Base-by-base conservation (phyloP, 2,113 vertebrate species). In the Mirza zaza region DNA sequence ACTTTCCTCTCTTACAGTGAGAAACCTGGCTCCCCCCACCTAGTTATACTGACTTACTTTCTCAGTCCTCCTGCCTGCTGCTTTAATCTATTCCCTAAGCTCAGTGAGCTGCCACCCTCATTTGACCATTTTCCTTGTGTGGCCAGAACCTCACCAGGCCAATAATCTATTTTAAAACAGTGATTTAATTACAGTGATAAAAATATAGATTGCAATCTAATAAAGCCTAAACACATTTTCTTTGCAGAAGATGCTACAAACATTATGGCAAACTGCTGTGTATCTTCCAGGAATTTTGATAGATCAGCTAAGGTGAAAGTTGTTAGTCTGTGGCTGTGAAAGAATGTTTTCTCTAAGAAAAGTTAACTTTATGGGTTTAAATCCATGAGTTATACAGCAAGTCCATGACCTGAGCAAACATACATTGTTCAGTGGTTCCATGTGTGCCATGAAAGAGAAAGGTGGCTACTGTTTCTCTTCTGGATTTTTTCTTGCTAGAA, bases 361-460 rank as follows among this genome's bases (percentile, higher is more conserved):
- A 96, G 75, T 39, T 80, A 39, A 88, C 27, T 81, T 59, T 39
- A 70, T 81, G 23, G 65, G 10, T 63, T 90, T 93, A 81, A 95
- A 91, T 91, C 65, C 36, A 32, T 42, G 42, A 65, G 65, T 70
- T 42, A 6, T 34, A 50, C 8, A 29, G 61, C 61, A 29, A 45
- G 83, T n/a, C 8, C 4, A 20, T 68, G 52, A 68, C 81, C 57
- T 4, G n/a, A 93, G 36, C 63, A 94, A 88, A 52, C 61, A 82
- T 1, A 29, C 32, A 70, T 25, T 76, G 29, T 77, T 82, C 61
- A 61, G 0, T 36, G 48, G 17, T 68, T 94, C 29, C 87, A 83
- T 0, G 7, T 52, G 23, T 55, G 42, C 27, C 63, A 45, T 18
- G 52, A 80, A 65, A 90, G 15, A 93, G 32, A 85, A 84, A 79